Percentiles rank a stretch among this genome's conserved stretches.
Evolutionary conservation across 2,888 invertebrate genomes (phyloP).

Genomic region (Abscondita cerata): DNA sequence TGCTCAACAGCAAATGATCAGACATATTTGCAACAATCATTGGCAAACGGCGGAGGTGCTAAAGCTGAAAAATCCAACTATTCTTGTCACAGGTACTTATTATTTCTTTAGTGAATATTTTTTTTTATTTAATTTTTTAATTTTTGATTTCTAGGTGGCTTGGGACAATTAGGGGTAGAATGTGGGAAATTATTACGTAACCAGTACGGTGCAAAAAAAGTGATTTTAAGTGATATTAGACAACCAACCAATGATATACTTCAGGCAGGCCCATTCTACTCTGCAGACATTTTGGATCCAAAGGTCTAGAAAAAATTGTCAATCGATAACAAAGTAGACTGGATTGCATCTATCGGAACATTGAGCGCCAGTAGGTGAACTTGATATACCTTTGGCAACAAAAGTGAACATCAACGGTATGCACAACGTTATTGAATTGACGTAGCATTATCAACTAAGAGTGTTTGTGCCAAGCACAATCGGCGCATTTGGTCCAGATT

Average conservation of each 20-base stretch:
- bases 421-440: slow-evolving; percentile 90
- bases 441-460: slow-evolving; percentile 83
- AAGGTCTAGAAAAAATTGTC: slow-evolving; percentile 88
- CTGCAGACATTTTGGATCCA: slow-evolving; percentile 89
- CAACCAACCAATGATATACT: slow-evolving; percentile 72
- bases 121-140: background rate
- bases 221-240: slow-evolving; percentile 84
- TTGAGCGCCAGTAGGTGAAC: slow-evolving; percentile 91
- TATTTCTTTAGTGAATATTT: background rate
- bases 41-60: background rate
- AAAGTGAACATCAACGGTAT: slow-evolving; percentile 90
- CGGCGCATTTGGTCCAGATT: slow-evolving; percentile 94
- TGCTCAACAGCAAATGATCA: background rate
- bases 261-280: slow-evolving; percentile 81
- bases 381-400: slow-evolving; percentile 89
- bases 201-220: slow-evolving; percentile 1
- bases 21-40: background rate
- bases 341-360: slow-evolving; percentile 91
- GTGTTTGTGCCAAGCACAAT: slow-evolving; percentile 95
- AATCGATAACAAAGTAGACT: slow-evolving; percentile 84
- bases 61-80: background rate
- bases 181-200: background rate
- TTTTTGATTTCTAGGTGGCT: slow-evolving; percentile 62
- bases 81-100: background rate
- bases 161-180: slow-evolving; percentile 61